A percentile compares a stretch with the other conserved stretches of the same genome.
Evolutionary conservation across 2,113 vertebrate genomes (phyloP).

Genomic region (Strigops habroptila): DNA sequence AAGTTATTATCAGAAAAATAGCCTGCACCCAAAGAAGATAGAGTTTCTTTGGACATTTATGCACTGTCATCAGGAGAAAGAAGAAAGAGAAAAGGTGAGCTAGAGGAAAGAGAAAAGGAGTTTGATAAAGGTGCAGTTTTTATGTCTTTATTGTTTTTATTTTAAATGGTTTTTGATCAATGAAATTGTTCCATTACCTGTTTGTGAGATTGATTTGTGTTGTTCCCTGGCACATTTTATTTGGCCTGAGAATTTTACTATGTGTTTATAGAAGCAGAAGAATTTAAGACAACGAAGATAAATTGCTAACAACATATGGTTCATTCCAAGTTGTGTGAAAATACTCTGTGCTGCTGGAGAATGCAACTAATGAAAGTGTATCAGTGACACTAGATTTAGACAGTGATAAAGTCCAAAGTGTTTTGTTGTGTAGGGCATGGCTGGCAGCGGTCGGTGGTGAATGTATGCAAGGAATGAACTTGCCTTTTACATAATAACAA

Average conservation of each 20-base stretch:
- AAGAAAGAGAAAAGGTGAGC: background rate
- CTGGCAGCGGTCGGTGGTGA: fast-evolving
- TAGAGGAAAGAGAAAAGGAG: background rate
- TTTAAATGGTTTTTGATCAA: background rate
- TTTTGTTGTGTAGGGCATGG: background rate
- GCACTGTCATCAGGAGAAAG: background rate
- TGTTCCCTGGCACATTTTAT: constrained; percentile 17
- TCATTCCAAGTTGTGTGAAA: constrained; percentile 40
- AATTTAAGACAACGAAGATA: constrained; percentile 53
- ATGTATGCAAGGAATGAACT: background rate
- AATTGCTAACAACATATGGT: constrained; percentile 39
- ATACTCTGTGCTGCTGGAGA: constrained; percentile 32
- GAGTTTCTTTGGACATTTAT: constrained; percentile 31
- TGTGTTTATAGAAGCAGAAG: constrained; percentile 20
- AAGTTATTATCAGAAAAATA: constrained; percentile 17
- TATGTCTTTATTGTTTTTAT: background rate
- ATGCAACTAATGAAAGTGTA: background rate
- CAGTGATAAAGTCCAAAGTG: background rate
- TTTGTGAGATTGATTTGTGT: constrained; percentile 1
- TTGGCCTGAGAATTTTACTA: constrained; percentile 2
- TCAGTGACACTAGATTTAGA: background rate
- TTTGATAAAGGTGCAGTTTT: background rate
- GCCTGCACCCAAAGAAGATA: background rate
- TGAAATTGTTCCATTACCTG: background rate
- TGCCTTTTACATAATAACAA: background rate